Conservation (phyloP, 2,113 vertebrate genomes). For the Lethenteron camtschaticum region DNA sequence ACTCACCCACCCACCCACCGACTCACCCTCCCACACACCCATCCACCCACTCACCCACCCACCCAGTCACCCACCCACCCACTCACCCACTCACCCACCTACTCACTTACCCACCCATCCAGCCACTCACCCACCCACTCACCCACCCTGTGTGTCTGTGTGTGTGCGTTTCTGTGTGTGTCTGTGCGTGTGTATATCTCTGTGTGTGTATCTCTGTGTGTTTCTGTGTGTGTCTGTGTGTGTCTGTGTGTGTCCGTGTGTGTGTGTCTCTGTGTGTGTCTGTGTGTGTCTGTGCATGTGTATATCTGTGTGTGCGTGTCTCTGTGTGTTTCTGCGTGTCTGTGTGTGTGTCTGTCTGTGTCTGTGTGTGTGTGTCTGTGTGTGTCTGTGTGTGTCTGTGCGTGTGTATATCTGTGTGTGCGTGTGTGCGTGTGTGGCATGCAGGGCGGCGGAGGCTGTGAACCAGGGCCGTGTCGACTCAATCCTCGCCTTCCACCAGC, state of each 20-base stretch:
- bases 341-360: neutral
- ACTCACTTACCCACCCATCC: no score
- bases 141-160: neutral
- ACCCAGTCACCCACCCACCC: no score
- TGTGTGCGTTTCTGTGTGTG: no score
- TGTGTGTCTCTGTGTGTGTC: neutral
- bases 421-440: slow-evolving; percentile 15
- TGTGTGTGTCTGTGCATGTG: neutral
- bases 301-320: neutral
- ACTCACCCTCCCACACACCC: no score
- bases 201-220: no score
- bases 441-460: slow-evolving; percentile 86
- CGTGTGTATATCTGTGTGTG: no score
- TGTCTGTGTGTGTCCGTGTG: neutral
- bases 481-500: slow-evolving; percentile 88
- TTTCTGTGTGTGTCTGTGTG: neutral
- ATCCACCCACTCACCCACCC: no score
- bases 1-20: no score
- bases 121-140: no score
- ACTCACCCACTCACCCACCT: no score
- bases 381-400: neutral
- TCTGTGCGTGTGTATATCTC: no score
- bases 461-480: slow-evolving; percentile 85
- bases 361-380: neutral
- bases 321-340: neutral